Evolutionary conservation across 2,113 vertebrate species (phyloP).

Genomic region (Balaeniceps rex): DNA sequence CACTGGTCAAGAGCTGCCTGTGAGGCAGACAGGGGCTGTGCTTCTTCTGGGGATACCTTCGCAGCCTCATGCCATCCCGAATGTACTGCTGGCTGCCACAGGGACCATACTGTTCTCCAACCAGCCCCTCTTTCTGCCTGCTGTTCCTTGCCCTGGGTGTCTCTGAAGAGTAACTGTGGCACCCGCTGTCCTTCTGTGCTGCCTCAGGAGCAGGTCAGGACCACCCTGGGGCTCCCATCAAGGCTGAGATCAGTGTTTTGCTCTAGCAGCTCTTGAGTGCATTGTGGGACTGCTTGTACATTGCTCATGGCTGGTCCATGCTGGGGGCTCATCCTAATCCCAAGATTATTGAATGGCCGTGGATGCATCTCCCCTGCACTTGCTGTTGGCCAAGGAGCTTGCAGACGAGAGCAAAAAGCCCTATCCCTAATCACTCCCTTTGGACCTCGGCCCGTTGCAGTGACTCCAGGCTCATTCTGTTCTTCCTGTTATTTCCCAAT

Average conservation of each 20-base stretch:
- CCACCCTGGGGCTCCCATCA: not conserved
- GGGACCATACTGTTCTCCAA: not conserved
- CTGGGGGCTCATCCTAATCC: not conserved
- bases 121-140: not conserved
- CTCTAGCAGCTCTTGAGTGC: not conserved
- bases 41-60: not conserved
- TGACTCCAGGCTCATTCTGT: not conserved
- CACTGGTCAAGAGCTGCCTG: rapidly evolving
- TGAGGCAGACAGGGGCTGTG: not conserved
- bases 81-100: not conserved
- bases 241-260: not conserved
- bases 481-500: constrained; percentile 17
- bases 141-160: not conserved
- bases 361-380: not conserved
- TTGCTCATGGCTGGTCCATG: not conserved
- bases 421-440: not conserved
- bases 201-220: not conserved
- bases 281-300: not conserved
- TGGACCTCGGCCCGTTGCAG: not conserved
- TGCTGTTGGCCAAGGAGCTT: not conserved
- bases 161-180: not conserved
- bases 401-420: not conserved
- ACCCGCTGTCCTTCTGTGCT: not conserved
- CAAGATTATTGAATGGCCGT: not conserved
- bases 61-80: not conserved